These are phyloP conservation scores for Athetis lepigone DNA, from an alignment of 2,888 invertebrate species.

Conservation along the genomic window DNA sequence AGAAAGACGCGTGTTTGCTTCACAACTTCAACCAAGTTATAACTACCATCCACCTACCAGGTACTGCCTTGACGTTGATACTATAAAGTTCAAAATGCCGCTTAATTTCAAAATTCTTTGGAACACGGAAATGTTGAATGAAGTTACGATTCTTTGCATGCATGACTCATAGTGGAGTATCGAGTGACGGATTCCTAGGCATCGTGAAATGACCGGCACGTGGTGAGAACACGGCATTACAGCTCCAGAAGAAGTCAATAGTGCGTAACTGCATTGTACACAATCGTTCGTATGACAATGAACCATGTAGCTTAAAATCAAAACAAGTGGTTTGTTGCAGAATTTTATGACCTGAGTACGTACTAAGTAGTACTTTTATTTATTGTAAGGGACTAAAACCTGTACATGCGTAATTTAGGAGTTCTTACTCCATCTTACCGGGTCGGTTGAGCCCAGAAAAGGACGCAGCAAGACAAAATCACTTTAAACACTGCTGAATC, in stretches of 20 bases:
- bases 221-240: constrained; percentile 57
- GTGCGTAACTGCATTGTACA: constrained; percentile 58
- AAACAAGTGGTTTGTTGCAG: constrained; percentile 55
- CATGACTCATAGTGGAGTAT: constrained; percentile 53
- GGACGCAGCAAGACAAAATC: no score
- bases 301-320: constrained; percentile 43
- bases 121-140: constrained; percentile 28
- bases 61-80: constrained; percentile 10
- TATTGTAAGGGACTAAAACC: no score
- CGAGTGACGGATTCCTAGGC: constrained; percentile 66
- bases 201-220: constrained; percentile 57
- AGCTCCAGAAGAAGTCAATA: constrained; percentile 60
- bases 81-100: constrained; percentile 39
- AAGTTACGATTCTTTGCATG: constrained; percentile 39
- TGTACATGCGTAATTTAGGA: no score
- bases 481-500: no score
- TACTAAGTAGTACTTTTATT: no score
- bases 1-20: constrained; percentile 28
- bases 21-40: constrained; percentile 29
- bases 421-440: no score
- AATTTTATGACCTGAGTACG: constrained; percentile 4
- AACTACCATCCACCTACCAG: constrained; percentile 7
- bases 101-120: not conserved
- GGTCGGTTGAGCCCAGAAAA: no score
- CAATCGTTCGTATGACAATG: constrained; percentile 58